A percentile compares a stretch with the other conserved stretches of the same genome.
Conservation (phyloP, 2,888 invertebrate genomes). For the Caenorhabditis zanzibari region DNA sequence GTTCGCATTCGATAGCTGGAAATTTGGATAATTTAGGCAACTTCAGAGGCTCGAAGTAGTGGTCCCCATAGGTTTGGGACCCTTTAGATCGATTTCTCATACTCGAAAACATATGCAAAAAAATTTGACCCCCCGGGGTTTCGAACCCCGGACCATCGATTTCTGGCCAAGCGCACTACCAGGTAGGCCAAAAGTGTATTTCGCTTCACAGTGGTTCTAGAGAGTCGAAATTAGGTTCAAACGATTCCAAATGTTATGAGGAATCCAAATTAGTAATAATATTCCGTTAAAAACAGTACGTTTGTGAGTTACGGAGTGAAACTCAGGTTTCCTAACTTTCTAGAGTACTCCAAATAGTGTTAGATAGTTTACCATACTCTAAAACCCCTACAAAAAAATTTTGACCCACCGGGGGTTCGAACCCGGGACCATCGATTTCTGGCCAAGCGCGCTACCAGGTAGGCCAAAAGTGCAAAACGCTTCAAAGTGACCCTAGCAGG, state of each 20-base stretch:
- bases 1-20: slow-evolving; percentile 69
- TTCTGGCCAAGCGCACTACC: background rate
- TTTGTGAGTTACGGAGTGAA: too few species aligned
- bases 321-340: too few species aligned
- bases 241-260: too few species aligned
- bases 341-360: too few species aligned
- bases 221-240: background rate
- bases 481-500: background rate
- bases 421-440: background rate
- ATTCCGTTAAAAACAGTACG: too few species aligned
- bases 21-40: background rate
- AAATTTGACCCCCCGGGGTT: background rate
- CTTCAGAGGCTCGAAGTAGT: background rate
- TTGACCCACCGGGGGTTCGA: background rate
- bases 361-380: too few species aligned
- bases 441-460: background rate
- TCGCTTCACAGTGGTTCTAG: background rate
- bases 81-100: too few species aligned
- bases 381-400: background rate
- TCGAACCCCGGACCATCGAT: background rate
- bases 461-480: background rate
- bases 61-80: too few species aligned
- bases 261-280: too few species aligned
- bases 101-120: background rate
- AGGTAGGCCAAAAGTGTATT: background rate